phyloP scores from a whole-genome alignment of 2,888 invertebrate genomes.

The Syrphus vitripennis region DNA sequence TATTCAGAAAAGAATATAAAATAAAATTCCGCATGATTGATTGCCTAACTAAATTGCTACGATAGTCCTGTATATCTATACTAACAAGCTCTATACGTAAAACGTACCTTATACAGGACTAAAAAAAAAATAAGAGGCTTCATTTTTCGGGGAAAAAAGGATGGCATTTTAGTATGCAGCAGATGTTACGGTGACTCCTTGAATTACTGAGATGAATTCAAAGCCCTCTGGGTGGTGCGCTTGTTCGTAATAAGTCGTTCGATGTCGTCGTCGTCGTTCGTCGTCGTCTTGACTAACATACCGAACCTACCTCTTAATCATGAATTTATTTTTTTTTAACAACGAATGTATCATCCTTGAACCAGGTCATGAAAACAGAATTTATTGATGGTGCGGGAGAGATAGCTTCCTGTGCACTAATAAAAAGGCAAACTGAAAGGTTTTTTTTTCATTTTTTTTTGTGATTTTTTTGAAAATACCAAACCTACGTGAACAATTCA shows the following conservation, averaged over 20 bases:
- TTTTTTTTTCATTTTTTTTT: not conserved
- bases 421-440: conserved; percentile 6
- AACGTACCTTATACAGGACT: not conserved
- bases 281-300: not conserved
- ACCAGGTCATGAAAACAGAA: conserved; percentile 46
- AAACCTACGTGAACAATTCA: not conserved
- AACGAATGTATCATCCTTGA: conserved; percentile 54
- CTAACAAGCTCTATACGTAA: too few relatives aligned
- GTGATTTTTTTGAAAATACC: not conserved
- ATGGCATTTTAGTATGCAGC: conserved; percentile 61
- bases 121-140: not conserved
- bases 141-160: not conserved
- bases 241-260: conserved; percentile 19
- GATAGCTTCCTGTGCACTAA: conserved; percentile 12
- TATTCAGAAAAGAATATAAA: conserved; percentile 37
- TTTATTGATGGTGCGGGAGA: conserved; percentile 37
- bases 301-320: conserved; percentile 18
- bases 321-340: conserved; percentile 32
- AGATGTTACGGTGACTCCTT: conserved; percentile 57
- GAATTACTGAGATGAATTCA: conserved; percentile 1
- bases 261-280: too few relatives aligned
- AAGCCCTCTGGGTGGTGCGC: conserved; percentile 13
- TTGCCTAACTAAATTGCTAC: conserved; percentile 68
- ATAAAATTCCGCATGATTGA: conserved; percentile 68
- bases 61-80: not conserved